Evolutionary conservation across 2,113 vertebrate genomes (phyloP).

Genomic region (Smithornis capensis): DNA sequence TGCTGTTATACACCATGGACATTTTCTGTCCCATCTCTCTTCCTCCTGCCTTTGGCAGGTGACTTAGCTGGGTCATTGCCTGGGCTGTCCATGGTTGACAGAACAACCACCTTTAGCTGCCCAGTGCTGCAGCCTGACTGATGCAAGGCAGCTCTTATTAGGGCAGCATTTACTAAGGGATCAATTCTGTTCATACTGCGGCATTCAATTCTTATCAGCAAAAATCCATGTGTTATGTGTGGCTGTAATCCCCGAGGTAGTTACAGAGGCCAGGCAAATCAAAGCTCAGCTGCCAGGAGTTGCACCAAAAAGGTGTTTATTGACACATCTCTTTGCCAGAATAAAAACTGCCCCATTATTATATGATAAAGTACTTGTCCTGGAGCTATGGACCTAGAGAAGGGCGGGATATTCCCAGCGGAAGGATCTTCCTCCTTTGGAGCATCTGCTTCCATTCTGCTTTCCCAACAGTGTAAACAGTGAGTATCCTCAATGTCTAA

Average conservation of each 20-base stretch:
- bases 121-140: neutral
- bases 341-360: neutral
- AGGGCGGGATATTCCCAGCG: neutral
- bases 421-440: neutral
- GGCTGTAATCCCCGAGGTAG: neutral
- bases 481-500: neutral
- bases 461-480: neutral
- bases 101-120: neutral
- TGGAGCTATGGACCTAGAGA: neutral
- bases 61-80: neutral
- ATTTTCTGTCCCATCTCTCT: neutral
- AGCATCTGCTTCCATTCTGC: neutral
- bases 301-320: slow-evolving; percentile 20
- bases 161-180: neutral
- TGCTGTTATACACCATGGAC: neutral
- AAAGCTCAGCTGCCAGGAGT: slow-evolving; percentile 37
- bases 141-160: neutral
- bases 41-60: neutral
- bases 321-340: neutral
- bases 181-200: neutral
- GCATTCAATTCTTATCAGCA: neutral
- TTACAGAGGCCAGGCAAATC: neutral
- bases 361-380: neutral
- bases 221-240: slow-evolving; percentile 14
- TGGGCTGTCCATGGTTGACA: neutral